These are phyloP conservation scores for Melinopterus prodromus DNA, from an alignment of 2,888 invertebrate species.

Conservation along the genomic window DNA sequence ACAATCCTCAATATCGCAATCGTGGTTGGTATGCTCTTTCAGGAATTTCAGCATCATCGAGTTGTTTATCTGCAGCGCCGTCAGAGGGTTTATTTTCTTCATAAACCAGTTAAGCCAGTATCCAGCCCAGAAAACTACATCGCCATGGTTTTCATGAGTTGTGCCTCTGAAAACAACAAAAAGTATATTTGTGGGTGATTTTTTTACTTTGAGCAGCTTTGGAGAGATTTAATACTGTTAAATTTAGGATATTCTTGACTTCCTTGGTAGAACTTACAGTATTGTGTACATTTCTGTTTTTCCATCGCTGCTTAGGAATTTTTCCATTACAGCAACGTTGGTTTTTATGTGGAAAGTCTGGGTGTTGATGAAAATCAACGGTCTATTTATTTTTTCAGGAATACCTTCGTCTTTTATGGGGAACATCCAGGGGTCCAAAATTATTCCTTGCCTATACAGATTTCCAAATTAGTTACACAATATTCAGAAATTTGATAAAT, in stretches of 20 bases:
- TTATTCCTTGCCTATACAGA: constrained; percentile 60
- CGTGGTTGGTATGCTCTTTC: constrained; percentile 50
- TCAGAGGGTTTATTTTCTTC: constrained; percentile 59
- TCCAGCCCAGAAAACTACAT: constrained; percentile 59
- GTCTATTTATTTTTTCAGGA: constrained; percentile 59
- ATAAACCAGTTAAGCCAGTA: constrained; percentile 63
- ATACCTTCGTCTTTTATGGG: constrained; percentile 63
- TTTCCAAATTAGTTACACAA: background rate
- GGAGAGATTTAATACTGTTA: background rate
- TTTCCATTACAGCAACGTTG: constrained; percentile 63
- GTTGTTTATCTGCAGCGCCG: constrained; percentile 60
- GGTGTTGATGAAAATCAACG: constrained; percentile 66
- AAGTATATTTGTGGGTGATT: background rate
- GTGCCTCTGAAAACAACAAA: constrained; percentile 54
- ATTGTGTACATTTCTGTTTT: constrained; percentile 59
- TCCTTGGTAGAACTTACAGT: constrained; percentile 52
- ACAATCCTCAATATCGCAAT: constrained; percentile 48
- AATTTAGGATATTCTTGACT: background rate
- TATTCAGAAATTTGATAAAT: background rate
- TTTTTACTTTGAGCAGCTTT: background rate
- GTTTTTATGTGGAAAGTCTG: constrained; percentile 66
- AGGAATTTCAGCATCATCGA: constrained; percentile 59
- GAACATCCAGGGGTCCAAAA: constrained; percentile 71
- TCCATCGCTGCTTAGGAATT: constrained; percentile 50
- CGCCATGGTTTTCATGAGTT: constrained; percentile 63